phyloP scores from a whole-genome alignment of 53 echinoderm and acorn worm species.

The Luidia sarsii region DNA sequence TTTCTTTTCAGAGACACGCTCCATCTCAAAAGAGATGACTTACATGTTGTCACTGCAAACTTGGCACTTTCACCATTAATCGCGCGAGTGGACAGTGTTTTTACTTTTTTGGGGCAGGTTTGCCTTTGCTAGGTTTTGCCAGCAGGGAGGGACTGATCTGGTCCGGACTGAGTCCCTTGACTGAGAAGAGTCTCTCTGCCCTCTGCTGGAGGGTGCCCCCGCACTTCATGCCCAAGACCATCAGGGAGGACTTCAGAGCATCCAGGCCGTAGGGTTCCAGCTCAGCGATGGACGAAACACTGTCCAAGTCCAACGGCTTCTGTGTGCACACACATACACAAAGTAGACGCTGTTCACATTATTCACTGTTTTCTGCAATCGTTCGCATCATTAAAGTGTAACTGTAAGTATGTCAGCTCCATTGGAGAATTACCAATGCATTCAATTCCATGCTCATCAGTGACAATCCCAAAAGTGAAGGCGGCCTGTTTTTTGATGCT shows the following conservation, averaged over 20 bases:
- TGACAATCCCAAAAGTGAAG: too few relatives aligned
- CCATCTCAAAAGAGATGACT: too few relatives aligned
- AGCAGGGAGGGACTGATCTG: slow-evolving; percentile 80
- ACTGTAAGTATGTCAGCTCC: too few relatives aligned
- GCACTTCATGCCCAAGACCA: slow-evolving; percentile 87
- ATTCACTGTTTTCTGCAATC: neutral
- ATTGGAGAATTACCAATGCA: too few relatives aligned
- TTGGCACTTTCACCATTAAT: neutral
- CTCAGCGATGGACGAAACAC: slow-evolving; percentile 48
- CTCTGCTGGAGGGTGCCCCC: slow-evolving; percentile 93
- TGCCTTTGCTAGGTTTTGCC: slow-evolving; percentile 78
- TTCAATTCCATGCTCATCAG: too few relatives aligned
- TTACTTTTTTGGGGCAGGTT: too few relatives aligned
- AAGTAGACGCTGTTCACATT: neutral
- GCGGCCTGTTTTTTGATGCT: too few relatives aligned
- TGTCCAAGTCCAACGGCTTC: slow-evolving; percentile 66
- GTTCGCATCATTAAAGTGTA: too few relatives aligned
- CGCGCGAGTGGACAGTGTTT: too few relatives aligned
- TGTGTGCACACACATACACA: slow-evolving; percentile 3
- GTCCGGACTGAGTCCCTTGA: slow-evolving; percentile 77
- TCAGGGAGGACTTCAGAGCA: slow-evolving; percentile 74
- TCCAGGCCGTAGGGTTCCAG: slow-evolving; percentile 81
- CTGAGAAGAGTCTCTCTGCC: slow-evolving; percentile 76
- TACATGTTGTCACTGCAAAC: too few relatives aligned
- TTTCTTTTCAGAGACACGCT: too few relatives aligned